Base-by-base conservation (phyloP, 2,797 vertebrate species). In the Lemur catta region DNA sequence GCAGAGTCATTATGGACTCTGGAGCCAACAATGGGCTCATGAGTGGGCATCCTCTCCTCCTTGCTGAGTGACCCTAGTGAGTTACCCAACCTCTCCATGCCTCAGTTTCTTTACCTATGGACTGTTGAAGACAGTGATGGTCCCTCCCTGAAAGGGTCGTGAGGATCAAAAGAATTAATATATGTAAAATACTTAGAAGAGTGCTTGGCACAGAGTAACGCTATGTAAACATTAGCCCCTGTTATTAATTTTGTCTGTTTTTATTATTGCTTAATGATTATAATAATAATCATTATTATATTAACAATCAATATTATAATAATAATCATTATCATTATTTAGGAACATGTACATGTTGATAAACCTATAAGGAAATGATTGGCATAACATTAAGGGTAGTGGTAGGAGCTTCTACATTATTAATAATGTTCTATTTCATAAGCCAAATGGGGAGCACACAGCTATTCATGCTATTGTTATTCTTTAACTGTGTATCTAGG, bases 321-420 rank as follows among this genome's bases (percentile, higher is more conserved):
- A 43, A 24, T 7, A 1, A 24, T 35, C 67, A 2, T 84, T 50
- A 26, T 67, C 15, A 63, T 69, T 35, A 69, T 35, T 75, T 65
- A 81, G 50, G 26, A 74, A 71, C 26, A 7, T 0, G 30, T 24
- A 2, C 33, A 7, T 28, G 55, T n/a, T 1, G 12, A 65, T 18
- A 35, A 75, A 57, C 50, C 41, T 43, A 14, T 46, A 50, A 92
- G 74, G 24, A 72, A 85, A 79, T 63, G 26, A 90, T 81, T 72
- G 89, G 69, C 89, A 24, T 33, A 59, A 61, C 75, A 93, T 74
- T 72, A 65, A 52, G 50, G 41, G 41, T 24, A 7, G 48, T 28
- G 55, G 6, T 52, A 65, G 48, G 59, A 72, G 41, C 57, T 43
- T 38, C 63, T 93, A 24, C 96, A 93, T 96, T 80, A 80, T 88